Conservation (phyloP, 2,797 vertebrate genomes). For the Todus mexicanus region DNA sequence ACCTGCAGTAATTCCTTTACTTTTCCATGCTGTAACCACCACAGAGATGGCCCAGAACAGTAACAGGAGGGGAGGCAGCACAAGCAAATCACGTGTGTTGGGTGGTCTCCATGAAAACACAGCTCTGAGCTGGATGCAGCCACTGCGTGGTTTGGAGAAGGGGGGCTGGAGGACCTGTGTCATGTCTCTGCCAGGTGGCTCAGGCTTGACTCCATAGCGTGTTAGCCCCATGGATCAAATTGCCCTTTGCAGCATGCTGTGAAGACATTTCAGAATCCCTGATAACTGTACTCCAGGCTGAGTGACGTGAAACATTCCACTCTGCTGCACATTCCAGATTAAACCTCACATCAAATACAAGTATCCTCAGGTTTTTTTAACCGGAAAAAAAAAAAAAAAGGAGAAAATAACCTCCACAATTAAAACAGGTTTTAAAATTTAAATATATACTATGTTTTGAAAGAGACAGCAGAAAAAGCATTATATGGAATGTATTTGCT, state of each 20-base stretch:
- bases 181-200: not conserved
- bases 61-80: not conserved
- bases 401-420: not conserved
- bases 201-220: fast-evolving
- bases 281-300: not conserved
- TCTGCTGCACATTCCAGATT: not conserved
- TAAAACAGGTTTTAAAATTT: not conserved
- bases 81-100: fast-evolving
- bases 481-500: not conserved
- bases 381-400: no score
- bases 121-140: not conserved
- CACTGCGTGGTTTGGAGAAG: not conserved
- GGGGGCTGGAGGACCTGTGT: not conserved
- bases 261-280: not conserved
- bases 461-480: not conserved
- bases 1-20: not conserved
- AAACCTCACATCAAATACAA: not conserved
- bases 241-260: not conserved
- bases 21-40: not conserved
- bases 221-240: not conserved
- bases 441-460: not conserved
- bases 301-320: not conserved
- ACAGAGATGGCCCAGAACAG: not conserved
- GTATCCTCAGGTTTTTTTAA: not conserved
- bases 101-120: not conserved